Conservation (phyloP, 2,113 vertebrate species). For the Thomomys bottae region DNA sequence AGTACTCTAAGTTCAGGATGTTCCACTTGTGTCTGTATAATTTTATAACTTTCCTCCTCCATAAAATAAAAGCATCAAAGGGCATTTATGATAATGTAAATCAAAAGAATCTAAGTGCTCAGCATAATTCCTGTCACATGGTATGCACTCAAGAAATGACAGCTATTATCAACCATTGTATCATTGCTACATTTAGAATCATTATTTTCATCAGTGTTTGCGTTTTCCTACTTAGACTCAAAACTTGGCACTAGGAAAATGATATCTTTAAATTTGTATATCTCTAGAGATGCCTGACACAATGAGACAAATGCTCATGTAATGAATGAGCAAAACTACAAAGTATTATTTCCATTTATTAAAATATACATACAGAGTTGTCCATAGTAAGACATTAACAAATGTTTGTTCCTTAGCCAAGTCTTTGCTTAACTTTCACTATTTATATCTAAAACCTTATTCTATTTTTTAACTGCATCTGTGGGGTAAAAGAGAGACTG, state of each 20-base stretch:
- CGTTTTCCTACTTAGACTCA: background rate
- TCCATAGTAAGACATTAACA: background rate
- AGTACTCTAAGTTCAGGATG: background rate
- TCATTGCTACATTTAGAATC: slow-evolving; percentile 12
- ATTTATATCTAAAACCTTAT: slow-evolving; percentile 1
- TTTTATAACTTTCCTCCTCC: slow-evolving; percentile 9
- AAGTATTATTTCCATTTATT: slow-evolving; percentile 29
- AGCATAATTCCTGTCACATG: background rate
- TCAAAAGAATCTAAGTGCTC: background rate
- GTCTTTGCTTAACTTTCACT: background rate
- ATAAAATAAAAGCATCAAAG: background rate
- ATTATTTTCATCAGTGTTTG: background rate
- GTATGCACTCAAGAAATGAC: background rate
- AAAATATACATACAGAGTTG: background rate
- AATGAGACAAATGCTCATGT: slow-evolving; percentile 41
- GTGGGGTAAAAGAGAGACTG: background rate
- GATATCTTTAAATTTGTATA: slow-evolving; percentile 21
- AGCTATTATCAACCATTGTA: background rate
- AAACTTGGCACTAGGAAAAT: slow-evolving; percentile 13
- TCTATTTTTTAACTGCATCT: background rate
- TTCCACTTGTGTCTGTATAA: background rate
- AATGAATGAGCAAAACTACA: background rate
- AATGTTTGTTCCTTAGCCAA: background rate
- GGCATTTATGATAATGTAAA: background rate
- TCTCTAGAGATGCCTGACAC: background rate